Evolutionary conservation across 2,888 invertebrate genomes (phyloP), one percentile per base, ranked within the genome.

Genomic region (Lasiommata megera): DNA sequence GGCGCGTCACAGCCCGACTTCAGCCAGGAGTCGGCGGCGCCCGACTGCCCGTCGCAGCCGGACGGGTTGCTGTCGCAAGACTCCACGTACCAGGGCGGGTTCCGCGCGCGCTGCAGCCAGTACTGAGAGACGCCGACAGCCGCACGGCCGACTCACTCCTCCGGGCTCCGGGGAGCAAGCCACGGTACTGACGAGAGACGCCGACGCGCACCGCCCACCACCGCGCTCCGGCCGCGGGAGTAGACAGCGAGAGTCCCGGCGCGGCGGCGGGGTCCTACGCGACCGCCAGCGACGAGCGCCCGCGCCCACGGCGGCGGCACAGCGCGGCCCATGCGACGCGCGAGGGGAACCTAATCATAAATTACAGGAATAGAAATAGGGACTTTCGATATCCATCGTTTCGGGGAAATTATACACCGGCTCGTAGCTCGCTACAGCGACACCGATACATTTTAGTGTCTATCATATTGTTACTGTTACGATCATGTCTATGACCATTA

Each of bases 41-140:
- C 95, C 53, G 97, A 97, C 82, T 96, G 96, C 83, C 96, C 96
- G 77, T 98, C 98, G 52, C 98, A 98, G 91, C 96, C 97, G 92
- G 98, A 98, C 82, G 97, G 97, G 56, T 93, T 98, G 74, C 92
- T 98, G 73, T 98, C 98, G 50, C 98, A 98, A 91, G 98, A 97
- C 85, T 96, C 96, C 44, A 95, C 95, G 67, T 96, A 96, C 88
- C 96, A 96, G 86, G 96, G 94, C 74, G 93, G 84, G 86, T 94
- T 89, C 93, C 93, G 87, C 84, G 92, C 86, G 92, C 93, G 86
- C 92, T 93, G 93, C 86, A 92, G 92, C 76, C 94, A 94, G 87
- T 94, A 94, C 91, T 94, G 94, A 94, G 97, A 43, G 93, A 94
- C 75, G 82, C 98, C 97, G 97, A 77, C 95, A 96, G 94, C 96